Evolutionary conservation across 2,113 vertebrate species (phyloP).

Genomic region (Grammatotria lemairii): DNA sequence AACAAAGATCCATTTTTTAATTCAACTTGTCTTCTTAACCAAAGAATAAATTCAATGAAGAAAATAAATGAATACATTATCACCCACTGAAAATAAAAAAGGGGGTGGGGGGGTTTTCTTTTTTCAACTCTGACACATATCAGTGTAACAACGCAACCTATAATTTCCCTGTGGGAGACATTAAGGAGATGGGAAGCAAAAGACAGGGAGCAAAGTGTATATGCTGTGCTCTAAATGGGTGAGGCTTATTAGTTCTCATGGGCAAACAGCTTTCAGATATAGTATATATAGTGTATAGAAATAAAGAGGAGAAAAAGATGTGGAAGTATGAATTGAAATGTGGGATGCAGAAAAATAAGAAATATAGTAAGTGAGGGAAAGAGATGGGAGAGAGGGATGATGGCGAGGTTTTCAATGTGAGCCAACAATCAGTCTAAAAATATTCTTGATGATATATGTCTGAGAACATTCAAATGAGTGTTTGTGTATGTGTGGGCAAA

Average conservation of each 20-base stretch:
- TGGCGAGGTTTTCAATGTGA: background rate
- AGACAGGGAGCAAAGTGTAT: background rate
- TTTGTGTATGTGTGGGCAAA: background rate
- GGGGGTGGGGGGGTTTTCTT: background rate
- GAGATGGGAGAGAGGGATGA: background rate
- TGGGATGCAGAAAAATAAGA: background rate
- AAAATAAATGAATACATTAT: background rate
- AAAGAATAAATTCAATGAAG: background rate
- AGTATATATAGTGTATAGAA: background rate
- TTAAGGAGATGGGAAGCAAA: background rate
- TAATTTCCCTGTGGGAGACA: background rate
- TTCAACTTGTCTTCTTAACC: background rate
- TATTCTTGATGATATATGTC: slow-evolving; percentile 26
- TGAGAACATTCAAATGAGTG: slow-evolving; percentile 21
- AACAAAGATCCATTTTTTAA: background rate
- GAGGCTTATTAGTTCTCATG: slow-evolving; percentile 17
- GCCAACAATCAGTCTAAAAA: slow-evolving; percentile 42
- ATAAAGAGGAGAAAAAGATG: background rate
- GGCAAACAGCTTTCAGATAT: background rate
- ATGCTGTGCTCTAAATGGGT: slow-evolving; percentile 1
- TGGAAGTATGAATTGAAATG: background rate
- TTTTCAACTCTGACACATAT: background rate
- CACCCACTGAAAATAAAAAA: background rate
- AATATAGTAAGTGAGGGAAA: background rate
- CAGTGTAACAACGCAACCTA: background rate